These are phyloP conservation scores for Conus ventricosus DNA, from an alignment of 1,140 invertebrate species.

Conservation along the genomic window DNA sequence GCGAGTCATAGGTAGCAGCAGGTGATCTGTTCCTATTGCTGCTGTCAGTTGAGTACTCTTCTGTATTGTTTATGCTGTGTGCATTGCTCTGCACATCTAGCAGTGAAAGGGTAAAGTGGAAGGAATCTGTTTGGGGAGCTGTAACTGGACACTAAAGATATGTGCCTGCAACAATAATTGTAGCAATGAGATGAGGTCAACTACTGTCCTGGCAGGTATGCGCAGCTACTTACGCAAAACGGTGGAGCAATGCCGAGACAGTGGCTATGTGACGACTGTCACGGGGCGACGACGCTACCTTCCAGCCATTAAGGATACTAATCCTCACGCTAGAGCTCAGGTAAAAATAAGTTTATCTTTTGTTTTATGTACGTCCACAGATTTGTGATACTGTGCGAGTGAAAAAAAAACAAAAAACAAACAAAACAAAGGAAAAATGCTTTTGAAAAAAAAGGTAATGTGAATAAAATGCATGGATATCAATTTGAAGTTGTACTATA, in stretches of 20 bases:
- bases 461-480: no score
- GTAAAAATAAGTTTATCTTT: constrained; percentile 42
- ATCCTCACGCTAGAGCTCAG: constrained; percentile 79
- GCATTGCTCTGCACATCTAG: no score
- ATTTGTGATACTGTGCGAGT: neutral
- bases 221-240: constrained; percentile 82
- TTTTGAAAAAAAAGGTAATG: neutral
- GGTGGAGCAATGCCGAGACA: constrained; percentile 82
- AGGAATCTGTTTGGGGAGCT: no score
- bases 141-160: no score
- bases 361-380: neutral
- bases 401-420: neutral
- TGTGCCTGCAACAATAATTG: no score
- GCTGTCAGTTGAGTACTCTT: no score
- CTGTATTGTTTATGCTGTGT: no score
- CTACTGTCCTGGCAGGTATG: constrained; percentile 69
- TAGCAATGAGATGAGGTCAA: neutral
- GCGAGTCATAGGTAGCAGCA: no score
- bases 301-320: constrained; percentile 83
- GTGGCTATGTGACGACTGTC: constrained; percentile 90
- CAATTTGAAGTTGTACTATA: no score
- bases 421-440: neutral
- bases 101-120: no score
- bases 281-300: constrained; percentile 86
- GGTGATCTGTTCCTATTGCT: no score